Conservation (phyloP, 1,140 invertebrate genomes). For the Leptinotarsa undecemlineata region DNA sequence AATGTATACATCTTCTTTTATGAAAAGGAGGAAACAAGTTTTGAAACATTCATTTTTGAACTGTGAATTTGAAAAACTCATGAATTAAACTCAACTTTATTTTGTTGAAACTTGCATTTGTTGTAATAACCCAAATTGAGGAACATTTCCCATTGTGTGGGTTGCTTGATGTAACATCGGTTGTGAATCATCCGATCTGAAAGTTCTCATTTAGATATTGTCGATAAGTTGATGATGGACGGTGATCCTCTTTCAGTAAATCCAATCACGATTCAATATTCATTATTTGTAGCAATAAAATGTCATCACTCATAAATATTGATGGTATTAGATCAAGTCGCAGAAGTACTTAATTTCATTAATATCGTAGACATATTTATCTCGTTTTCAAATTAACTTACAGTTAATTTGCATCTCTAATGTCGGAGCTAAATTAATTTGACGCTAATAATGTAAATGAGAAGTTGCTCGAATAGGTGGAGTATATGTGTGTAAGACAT, state of each 20-base stretch:
- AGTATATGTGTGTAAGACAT: constrained; percentile 13
- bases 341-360: constrained; percentile 46
- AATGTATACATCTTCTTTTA: too few species aligned
- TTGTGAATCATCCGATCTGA: neutral
- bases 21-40: too few species aligned
- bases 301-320: constrained; percentile 41
- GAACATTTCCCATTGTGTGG: too few species aligned
- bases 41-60: too few species aligned
- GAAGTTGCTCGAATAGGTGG: constrained; percentile 28
- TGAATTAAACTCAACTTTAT: too few species aligned
- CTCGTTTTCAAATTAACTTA: constrained; percentile 49
- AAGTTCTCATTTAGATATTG: neutral
- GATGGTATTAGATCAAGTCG: constrained; percentile 38
- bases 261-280: neutral
- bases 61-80: too few species aligned
- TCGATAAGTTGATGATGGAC: constrained; percentile 9
- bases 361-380: constrained; percentile 50
- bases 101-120: too few species aligned
- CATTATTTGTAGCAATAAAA: constrained; percentile 15
- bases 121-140: too few species aligned
- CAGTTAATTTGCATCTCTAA: constrained; percentile 50
- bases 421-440: constrained; percentile 50
- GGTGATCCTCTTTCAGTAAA: neutral
- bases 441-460: constrained; percentile 50
- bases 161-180: neutral